These are phyloP conservation scores for Lamproptera curius DNA, from an alignment of 2,888 invertebrate genomes.

Conservation along the genomic window DNA sequence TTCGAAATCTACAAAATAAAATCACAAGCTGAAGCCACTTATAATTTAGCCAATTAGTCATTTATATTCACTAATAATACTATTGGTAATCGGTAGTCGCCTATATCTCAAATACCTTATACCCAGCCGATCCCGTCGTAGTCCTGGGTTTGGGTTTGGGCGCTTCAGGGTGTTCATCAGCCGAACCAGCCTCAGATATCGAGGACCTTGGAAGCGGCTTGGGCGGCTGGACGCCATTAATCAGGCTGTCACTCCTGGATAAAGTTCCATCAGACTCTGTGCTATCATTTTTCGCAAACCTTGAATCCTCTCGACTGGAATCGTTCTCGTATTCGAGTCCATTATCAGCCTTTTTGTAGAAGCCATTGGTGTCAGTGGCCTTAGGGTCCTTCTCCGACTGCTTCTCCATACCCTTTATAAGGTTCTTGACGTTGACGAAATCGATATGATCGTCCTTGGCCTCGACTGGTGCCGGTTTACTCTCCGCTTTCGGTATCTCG, in stretches of 20 bases:
- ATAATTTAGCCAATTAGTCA: too few relatives aligned
- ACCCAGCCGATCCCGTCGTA: conserved; percentile 81
- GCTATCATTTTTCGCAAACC: conserved; percentile 52
- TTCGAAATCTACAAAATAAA: too few relatives aligned
- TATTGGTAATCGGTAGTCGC: too few relatives aligned
- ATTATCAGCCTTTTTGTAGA: conserved; percentile 57
- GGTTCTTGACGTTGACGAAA: conserved; percentile 78
- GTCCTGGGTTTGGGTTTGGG: conserved; percentile 85
- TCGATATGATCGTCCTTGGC: conserved; percentile 58
- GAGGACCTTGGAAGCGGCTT: conserved; percentile 90
- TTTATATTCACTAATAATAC: too few relatives aligned
- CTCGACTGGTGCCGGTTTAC: conserved; percentile 36
- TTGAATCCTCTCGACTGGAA: conserved; percentile 29
- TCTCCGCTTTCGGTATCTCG: conserved; percentile 40
- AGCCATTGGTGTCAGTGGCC: conserved; percentile 59
- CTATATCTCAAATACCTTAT: conserved; percentile 88
- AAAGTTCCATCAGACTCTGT: conserved; percentile 54
- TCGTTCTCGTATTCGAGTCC: conserved; percentile 43
- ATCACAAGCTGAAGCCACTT: too few relatives aligned
- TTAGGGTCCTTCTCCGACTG: conserved; percentile 48
- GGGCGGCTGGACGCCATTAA: conserved; percentile 78
- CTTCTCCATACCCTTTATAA: conserved; percentile 81
- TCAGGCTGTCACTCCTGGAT: conserved; percentile 61
- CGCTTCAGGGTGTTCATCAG: conserved; percentile 65
- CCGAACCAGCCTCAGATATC: conserved; percentile 81